Percentiles rank a stretch among this genome's conserved stretches.
phyloP scores from a whole-genome alignment of 2,888 invertebrate species.

The Dicycla oo region DNA sequence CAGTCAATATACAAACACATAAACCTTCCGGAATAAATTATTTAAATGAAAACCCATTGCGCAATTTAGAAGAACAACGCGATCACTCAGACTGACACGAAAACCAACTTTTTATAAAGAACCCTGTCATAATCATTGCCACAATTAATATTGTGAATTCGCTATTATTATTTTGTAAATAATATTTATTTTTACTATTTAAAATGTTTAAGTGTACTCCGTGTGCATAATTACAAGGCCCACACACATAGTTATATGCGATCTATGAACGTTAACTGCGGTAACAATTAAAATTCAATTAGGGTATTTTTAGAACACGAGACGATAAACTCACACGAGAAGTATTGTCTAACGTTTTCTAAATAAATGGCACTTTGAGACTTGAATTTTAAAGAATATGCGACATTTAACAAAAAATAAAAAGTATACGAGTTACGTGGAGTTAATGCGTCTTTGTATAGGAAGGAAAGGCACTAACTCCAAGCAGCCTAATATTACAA shows the following conservation, averaged over 20 bases:
- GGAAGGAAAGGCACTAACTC: too few species aligned
- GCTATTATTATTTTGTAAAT: neutral
- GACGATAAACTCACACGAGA: conserved; percentile 5
- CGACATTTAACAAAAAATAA: neutral
- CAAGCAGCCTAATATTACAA: too few species aligned
- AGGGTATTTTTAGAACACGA: conserved; percentile 38
- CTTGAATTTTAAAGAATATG: neutral
- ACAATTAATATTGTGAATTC: neutral
- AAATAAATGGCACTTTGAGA: neutral
- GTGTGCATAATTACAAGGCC: conserved; percentile 2
- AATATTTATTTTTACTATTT: neutral
- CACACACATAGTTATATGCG: conserved; percentile 26
- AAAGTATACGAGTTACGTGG: too few species aligned
- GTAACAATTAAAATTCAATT: conserved; percentile 60
- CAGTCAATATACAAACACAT: too few species aligned
- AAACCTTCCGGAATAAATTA: too few species aligned
- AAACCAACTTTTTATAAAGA: too few species aligned
- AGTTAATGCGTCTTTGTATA: too few species aligned
- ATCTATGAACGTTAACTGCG: conserved; percentile 41
- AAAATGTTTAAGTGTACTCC: neutral
- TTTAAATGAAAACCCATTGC: too few species aligned
- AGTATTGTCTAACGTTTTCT: neutral
- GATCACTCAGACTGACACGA: too few species aligned
- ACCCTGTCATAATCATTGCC: neutral
- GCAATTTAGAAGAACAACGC: too few species aligned